Evolutionary conservation across 2,113 vertebrate species (phyloP).

Genomic region (Orthochromis indermauri): DNA sequence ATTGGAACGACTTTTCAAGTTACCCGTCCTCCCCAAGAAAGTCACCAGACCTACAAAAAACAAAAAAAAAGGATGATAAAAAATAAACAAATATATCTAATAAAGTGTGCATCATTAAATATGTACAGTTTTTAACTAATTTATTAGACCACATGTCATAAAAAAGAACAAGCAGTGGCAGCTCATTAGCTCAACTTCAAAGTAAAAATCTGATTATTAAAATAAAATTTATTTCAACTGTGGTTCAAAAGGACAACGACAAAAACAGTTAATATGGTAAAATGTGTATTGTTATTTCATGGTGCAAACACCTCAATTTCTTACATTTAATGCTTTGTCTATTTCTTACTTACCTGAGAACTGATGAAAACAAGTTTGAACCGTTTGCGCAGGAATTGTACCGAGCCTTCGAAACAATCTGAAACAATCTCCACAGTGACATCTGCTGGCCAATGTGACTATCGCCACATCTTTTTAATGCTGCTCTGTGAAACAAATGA

Average conservation of each 20-base stretch:
- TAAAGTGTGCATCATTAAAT: not conserved
- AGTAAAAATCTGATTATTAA: not conserved
- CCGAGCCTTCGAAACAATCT: not conserved
- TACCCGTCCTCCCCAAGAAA: not conserved
- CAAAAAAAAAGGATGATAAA: not conserved
- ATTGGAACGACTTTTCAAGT: not conserved
- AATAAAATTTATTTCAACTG: not conserved
- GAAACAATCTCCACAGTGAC: not conserved
- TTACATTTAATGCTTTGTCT: not conserved
- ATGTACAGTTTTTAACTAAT: not conserved
- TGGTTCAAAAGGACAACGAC: not conserved
- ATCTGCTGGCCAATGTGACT: not conserved
- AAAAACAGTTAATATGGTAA: not conserved
- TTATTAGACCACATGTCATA: not conserved
- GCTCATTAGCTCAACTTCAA: not conserved
- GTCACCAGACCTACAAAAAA: not conserved
- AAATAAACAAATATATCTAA: not conserved
- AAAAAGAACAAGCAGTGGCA: not conserved
- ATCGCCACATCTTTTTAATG: not conserved
- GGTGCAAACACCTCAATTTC: not conserved
- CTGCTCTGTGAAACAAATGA: not conserved
- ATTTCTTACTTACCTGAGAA: not conserved
- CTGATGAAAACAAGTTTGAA: not conserved
- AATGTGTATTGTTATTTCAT: not conserved
- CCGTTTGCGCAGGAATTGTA: not conserved